Evolutionary conservation across 2,888 invertebrate genomes (phyloP), one percentile per base, ranked within the genome.

Genomic region (Orthosia gracilis): DNA sequence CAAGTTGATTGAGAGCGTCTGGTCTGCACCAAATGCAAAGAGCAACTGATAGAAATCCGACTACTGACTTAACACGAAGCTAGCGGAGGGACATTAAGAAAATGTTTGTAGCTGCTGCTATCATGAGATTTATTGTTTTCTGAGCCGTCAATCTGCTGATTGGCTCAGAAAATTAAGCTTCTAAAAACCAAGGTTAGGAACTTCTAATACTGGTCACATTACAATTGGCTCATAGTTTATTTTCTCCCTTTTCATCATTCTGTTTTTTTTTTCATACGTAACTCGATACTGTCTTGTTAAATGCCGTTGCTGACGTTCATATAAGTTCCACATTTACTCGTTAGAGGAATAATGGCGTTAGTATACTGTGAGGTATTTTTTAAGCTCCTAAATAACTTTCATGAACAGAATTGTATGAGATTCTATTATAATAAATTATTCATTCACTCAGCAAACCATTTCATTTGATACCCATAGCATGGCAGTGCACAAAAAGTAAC

Each of bases 301-400:
- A 73, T 61, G 82, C 79, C 65, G 80, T 76, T 85, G 84, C 73
- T 73, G 68, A 72, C 69, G 73, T 69, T 75, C 78, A 84, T 71
- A 80, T 76, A 71, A 66, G 62, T 80, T 83, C 47, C 73, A 31
- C 74, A 69, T 78, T 81, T 77, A 73, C 80, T 55, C 80, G 67
- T 55, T 49, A 17, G 64, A 61, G 18, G 31, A 68, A 49, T 15
- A 61, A 54, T 61, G 63, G 79, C 77, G 79, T 66, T 84, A 80
- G 71, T 66, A 64, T 72, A 63, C 52, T 21, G 17, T 21, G 47
- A 73, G 63, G 63, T 40, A 18, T 21, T 17, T 21, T 50, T 15
- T 31, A 3, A 69, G 31, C 12, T 17, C 17, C 23, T 49, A 23
- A 40, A 15, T 26, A 57, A 9, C 5, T 4, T 17, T 4, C 21